Evolutionary conservation across 2,797 vertebrate genomes (phyloP).

Genomic region (Peromyscus nudipes): DNA sequence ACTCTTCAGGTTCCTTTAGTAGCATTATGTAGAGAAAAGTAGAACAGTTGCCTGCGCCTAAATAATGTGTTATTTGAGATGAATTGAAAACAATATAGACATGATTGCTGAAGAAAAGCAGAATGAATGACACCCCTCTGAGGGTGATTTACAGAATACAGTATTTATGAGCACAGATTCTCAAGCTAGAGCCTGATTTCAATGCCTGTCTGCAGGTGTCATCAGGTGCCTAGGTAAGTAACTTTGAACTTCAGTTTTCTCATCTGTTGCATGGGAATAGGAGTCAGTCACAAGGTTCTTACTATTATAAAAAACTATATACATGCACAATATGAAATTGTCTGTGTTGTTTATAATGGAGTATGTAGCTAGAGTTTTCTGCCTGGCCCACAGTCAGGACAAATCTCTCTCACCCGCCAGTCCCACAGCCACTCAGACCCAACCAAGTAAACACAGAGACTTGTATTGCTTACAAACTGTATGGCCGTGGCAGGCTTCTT

Average conservation of each 20-base stretch:
- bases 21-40: neutral
- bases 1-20: neutral
- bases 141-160: neutral
- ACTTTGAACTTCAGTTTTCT: neutral
- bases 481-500: too few species aligned
- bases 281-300: neutral
- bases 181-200: conserved; percentile 19
- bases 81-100: conserved; percentile 11
- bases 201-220: neutral
- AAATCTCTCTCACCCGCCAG: too few species aligned
- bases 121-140: neutral
- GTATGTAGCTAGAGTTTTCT: neutral
- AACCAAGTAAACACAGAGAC: too few species aligned
- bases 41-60: neutral
- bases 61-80: neutral
- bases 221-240: neutral
- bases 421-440: too few species aligned
- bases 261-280: neutral
- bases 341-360: neutral
- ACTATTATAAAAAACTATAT: neutral
- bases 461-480: too few species aligned
- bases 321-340: neutral
- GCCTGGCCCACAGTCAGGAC: too few species aligned
- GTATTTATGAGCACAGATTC: neutral
- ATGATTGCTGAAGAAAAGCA: conserved; percentile 29